Conservation (phyloP, 2,797 vertebrate species). For the Oryzias dopingdopingensis region DNA sequence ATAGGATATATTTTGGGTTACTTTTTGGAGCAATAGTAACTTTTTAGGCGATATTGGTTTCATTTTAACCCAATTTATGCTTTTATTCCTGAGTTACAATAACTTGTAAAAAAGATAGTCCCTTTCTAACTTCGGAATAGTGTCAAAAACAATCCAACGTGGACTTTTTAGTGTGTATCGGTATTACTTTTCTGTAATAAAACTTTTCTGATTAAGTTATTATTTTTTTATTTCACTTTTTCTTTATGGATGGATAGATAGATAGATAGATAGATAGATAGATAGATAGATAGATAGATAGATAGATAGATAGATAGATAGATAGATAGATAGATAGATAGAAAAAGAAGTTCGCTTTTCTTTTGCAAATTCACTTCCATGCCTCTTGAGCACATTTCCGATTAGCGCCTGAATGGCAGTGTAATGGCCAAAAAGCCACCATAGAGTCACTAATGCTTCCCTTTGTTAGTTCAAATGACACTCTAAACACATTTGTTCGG, state of each 20-base stretch:
- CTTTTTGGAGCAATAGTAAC: too few relatives aligned
- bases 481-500: constrained; percentile 47
- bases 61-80: too few relatives aligned
- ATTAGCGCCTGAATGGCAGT: constrained; percentile 27
- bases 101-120: too few relatives aligned
- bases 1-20: too few relatives aligned
- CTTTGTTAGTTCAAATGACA: constrained; percentile 50
- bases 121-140: too few relatives aligned
- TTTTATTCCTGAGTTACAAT: too few relatives aligned
- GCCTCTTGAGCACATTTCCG: constrained; percentile 41
- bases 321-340: constrained; percentile 35
- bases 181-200: too few relatives aligned
- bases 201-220: too few relatives aligned
- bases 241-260: not conserved
- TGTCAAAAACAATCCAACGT: too few relatives aligned
- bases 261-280: constrained; percentile 7
- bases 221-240: too few relatives aligned
- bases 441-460: constrained; percentile 46
- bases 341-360: constrained; percentile 32
- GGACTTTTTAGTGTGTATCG: too few relatives aligned
- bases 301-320: constrained; percentile 39
- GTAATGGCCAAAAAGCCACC: constrained; percentile 36
- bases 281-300: constrained; percentile 32
- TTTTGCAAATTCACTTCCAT: constrained; percentile 55
- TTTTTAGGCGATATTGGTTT: too few relatives aligned